Base-by-base conservation (phyloP, 2,888 invertebrate species). In the Cryptocheilus praepositus region DNA sequence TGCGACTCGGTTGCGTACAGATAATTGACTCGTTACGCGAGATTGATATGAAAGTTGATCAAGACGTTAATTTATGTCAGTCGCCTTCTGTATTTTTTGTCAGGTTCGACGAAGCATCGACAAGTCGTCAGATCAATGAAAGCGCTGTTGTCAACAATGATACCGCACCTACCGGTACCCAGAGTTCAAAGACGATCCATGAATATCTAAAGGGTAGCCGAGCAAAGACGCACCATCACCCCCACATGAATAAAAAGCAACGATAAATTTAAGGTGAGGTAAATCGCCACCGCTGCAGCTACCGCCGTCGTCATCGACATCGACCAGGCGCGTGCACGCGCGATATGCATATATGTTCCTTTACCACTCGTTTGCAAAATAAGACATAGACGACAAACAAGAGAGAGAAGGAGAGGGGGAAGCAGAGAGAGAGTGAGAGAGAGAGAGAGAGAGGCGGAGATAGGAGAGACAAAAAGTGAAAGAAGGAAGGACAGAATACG, bases 231-330 rank as follows among this genome's bases (percentile, higher is more conserved):
- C 85, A 84, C 69, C 85, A 86, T 79, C 84, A 85, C 81, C 82
- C 83, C 64, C 82, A 78, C 65, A 75, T 81, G 76, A 79, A 72
- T 77, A 78, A 81, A 78, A 87, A 87, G 81, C 83, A 36, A 84
- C 78, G 87, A 88, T 80, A 88, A 86, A 79, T 83, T 73, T 83
- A 88, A 87, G 81, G 83, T 85, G 83, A 88, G 87, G 83, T 87
- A 86, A 85, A 76, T 61, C 66, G 60, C 46, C 66, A n/a, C n/a
- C n/a, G n/a, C n/a, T n/a, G n/a, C n/a, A n/a, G n/a, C n/a, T n/a
- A n/a, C n/a, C n/a, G n/a, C n/a, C n/a, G n/a, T n/a, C n/a, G n/a
- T n/a, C n/a, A 44, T 49, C 44, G 15, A 18, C 61, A 36, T 28
- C 52, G 55, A 25, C n/a, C n/a, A n/a, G n/a, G n/a, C n/a, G n/a